A percentile compares a stretch with the other conserved stretches of the same genome.
Evolutionary conservation across 2,888 invertebrate genomes (phyloP).

Genomic region (Hanleya hanleyi): DNA sequence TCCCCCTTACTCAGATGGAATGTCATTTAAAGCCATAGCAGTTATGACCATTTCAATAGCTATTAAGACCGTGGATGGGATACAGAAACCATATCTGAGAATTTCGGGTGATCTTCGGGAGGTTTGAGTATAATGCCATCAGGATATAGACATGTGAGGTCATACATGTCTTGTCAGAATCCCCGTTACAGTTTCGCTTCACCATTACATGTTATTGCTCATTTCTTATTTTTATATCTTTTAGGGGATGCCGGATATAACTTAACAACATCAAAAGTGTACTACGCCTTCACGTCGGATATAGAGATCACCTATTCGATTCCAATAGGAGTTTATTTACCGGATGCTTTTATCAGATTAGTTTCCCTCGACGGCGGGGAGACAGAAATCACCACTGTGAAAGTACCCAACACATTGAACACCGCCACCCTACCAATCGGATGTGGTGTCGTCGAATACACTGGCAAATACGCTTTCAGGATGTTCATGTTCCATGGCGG

Average conservation of each 20-base stretch:
- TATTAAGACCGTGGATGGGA: no score
- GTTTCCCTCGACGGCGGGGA: slow-evolving; percentile 30
- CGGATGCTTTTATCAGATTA: slow-evolving; percentile 59
- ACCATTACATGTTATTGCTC: no score
- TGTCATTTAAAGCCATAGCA: no score
- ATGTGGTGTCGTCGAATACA: slow-evolving; percentile 65
- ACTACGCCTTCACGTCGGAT: slow-evolving; percentile 62
- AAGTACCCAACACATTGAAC: slow-evolving; percentile 29
- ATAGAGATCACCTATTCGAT: slow-evolving; percentile 54
- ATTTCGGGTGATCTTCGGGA: no score
- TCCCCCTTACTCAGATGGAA: no score
- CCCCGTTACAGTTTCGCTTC: no score
- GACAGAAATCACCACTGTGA: slow-evolving; percentile 50
- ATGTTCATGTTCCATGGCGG: slow-evolving; percentile 57
- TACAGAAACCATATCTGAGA: no score
- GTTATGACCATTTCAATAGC: no score
- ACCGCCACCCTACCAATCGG: slow-evolving; percentile 49
- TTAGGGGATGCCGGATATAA: slow-evolving; percentile 49
- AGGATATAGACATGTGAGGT: no score
- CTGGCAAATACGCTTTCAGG: slow-evolving; percentile 56
- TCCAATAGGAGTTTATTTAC: slow-evolving; percentile 54
- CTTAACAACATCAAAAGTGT: slow-evolving; percentile 49
- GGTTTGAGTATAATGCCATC: no score
- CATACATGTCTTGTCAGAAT: no score
- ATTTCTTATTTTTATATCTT: slow-evolving; percentile 38